Evolutionary conservation across 1,140 invertebrate genomes (phyloP).

Genomic region (Palaemon carinicauda): DNA sequence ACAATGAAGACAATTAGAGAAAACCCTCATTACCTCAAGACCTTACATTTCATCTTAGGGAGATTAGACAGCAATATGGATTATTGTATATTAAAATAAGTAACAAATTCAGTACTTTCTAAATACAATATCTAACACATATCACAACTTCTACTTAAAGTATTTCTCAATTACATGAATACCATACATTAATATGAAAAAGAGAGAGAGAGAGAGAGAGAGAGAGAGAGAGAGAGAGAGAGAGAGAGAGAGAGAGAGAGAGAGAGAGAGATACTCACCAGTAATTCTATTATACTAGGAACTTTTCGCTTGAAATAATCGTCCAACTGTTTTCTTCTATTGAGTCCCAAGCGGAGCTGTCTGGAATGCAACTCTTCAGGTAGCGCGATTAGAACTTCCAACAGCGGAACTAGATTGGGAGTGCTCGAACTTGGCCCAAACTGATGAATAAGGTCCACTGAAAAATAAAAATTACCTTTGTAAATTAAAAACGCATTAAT

Average conservation of each 20-base stretch:
- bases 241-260: neutral
- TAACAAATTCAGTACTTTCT: too few relatives aligned
- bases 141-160: too few relatives aligned
- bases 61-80: too few relatives aligned
- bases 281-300: constrained; percentile 70
- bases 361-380: constrained; percentile 94
- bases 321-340: constrained; percentile 81
- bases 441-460: constrained; percentile 62
- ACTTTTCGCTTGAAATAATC: constrained; percentile 55
- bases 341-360: constrained; percentile 86
- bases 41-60: too few relatives aligned
- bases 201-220: neutral
- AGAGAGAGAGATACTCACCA: constrained; percentile 70
- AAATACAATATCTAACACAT: too few relatives aligned
- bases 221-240: neutral
- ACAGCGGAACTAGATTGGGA: constrained; percentile 77
- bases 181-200: neutral
- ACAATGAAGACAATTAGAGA: too few relatives aligned
- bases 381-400: constrained; percentile 91
- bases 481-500: neutral
- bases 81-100: too few relatives aligned
- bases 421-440: constrained; percentile 61
- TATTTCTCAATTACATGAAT: too few relatives aligned
- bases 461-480: neutral
- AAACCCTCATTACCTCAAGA: too few relatives aligned